Evolutionary conservation across 1,140 invertebrate species (phyloP).

Genomic region (Lucilia sericata): DNA sequence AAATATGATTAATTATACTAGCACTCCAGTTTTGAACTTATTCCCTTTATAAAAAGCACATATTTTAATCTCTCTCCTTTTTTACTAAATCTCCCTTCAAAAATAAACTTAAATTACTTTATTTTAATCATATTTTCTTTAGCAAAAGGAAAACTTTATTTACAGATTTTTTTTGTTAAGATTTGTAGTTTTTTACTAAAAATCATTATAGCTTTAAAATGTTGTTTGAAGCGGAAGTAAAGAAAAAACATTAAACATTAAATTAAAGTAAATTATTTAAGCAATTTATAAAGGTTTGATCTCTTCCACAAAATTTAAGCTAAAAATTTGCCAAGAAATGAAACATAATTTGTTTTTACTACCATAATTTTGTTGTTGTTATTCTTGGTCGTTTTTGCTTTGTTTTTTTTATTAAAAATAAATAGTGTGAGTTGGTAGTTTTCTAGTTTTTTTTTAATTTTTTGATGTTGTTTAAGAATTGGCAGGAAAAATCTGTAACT

Average conservation of each 20-base stretch:
- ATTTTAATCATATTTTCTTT: too few relatives aligned
- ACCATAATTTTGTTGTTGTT: not conserved
- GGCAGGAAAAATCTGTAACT: conserved; percentile 19
- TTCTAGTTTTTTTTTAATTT: not conserved
- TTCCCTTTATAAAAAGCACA: too few relatives aligned
- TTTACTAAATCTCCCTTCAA: too few relatives aligned
- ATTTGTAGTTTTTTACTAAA: not conserved
- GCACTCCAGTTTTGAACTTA: too few relatives aligned
- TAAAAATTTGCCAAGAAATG: not conserved
- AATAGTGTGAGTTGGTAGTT: not conserved
- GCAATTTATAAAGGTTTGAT: not conserved
- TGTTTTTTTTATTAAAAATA: not conserved
- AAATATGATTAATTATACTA: too few relatives aligned
- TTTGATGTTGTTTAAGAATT: not conserved
- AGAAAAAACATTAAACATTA: not conserved
- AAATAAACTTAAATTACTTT: too few relatives aligned
- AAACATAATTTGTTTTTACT: conserved; percentile 9
- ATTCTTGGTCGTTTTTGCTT: not conserved
- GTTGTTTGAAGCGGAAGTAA: too few relatives aligned
- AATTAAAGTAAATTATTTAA: not conserved
- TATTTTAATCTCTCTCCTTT: too few relatives aligned
- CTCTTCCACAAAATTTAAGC: not conserved
- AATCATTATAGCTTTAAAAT: not conserved
- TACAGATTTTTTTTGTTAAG: not conserved
- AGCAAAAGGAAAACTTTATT: too few relatives aligned